A percentile compares a stretch with the other conserved stretches of the same genome.
Evolutionary conservation across 2,797 vertebrate species (phyloP).

Genomic region (Anguilla obscura): DNA sequence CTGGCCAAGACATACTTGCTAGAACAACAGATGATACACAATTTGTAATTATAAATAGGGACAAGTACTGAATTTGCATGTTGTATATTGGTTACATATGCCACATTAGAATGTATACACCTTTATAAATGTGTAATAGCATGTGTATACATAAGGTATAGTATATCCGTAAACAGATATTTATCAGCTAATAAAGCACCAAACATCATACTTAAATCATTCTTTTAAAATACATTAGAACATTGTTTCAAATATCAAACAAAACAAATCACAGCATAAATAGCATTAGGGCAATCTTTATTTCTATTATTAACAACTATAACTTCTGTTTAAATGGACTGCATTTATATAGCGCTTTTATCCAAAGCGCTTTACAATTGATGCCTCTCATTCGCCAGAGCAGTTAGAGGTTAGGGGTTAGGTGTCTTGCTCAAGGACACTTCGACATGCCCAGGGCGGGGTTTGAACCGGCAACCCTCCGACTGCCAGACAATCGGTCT

Average conservation of each 20-base stretch:
- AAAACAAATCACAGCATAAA: background rate
- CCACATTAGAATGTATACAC: background rate
- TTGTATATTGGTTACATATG: background rate
- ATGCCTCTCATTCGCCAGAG: too few relatives aligned
- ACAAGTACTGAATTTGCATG: background rate
- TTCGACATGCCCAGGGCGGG: too few relatives aligned
- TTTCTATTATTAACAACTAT: background rate
- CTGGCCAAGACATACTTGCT: background rate
- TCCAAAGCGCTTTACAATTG: too few relatives aligned
- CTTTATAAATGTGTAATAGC: conserved; percentile 17
- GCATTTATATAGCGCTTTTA: too few relatives aligned
- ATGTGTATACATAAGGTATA: background rate
- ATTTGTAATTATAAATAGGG: background rate
- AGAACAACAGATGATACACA: background rate
- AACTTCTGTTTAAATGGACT: background rate
- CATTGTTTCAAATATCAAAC: background rate
- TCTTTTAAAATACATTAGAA: background rate
- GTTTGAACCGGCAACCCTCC: too few relatives aligned
- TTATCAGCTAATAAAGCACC: background rate
- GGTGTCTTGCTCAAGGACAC: too few relatives aligned
- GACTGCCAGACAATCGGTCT: too few relatives aligned
- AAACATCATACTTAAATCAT: background rate
- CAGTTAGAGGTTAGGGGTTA: too few relatives aligned
- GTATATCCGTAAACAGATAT: background rate
- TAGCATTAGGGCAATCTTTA: background rate